Conservation (phyloP, 1,140 invertebrate genomes). For the Halesus radiatus region DNA sequence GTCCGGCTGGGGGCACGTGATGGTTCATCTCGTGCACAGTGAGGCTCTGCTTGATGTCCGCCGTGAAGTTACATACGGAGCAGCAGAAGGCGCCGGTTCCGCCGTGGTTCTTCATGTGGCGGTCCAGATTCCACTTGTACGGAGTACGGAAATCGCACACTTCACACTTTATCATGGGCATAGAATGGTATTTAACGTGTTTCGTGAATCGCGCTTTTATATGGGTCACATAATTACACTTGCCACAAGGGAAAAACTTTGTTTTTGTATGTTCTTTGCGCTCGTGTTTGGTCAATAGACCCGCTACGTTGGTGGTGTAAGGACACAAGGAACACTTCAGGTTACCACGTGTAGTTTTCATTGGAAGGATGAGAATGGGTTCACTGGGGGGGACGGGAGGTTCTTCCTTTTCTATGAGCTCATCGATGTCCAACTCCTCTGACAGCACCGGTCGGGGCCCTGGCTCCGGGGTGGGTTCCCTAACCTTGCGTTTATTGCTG, state of each 20-base stretch:
- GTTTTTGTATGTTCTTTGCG: constrained; percentile 69
- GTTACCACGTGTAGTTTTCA: neutral
- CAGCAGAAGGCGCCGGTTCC: constrained; percentile 87
- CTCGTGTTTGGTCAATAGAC: constrained; percentile 69
- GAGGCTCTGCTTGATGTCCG: constrained; percentile 92
- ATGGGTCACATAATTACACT: constrained; percentile 92
- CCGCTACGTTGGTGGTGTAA: constrained; percentile 65
- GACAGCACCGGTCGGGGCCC: constrained; percentile 54
- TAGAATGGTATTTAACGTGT: constrained; percentile 94
- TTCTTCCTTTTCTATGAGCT: constrained; percentile 45
- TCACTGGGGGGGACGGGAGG: too few species aligned
- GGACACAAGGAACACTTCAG: constrained; percentile 68
- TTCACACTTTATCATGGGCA: constrained; percentile 94
- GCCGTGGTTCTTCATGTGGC: constrained; percentile 92
- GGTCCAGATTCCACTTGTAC: constrained; percentile 93
- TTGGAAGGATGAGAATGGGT: neutral
- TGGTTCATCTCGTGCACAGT: constrained; percentile 94
- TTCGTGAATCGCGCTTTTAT: constrained; percentile 91
- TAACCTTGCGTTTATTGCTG: constrained; percentile 18
- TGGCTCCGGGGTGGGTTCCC: constrained; percentile 37
- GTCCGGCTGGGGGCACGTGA: constrained; percentile 77
- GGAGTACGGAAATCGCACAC: constrained; percentile 94
- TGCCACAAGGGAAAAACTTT: constrained; percentile 86
- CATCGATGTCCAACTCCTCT: constrained; percentile 55
- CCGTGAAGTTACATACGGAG: constrained; percentile 90